phyloP scores from a whole-genome alignment of 92 coral and sea anemone species.

The Palythoa grandis region DNA sequence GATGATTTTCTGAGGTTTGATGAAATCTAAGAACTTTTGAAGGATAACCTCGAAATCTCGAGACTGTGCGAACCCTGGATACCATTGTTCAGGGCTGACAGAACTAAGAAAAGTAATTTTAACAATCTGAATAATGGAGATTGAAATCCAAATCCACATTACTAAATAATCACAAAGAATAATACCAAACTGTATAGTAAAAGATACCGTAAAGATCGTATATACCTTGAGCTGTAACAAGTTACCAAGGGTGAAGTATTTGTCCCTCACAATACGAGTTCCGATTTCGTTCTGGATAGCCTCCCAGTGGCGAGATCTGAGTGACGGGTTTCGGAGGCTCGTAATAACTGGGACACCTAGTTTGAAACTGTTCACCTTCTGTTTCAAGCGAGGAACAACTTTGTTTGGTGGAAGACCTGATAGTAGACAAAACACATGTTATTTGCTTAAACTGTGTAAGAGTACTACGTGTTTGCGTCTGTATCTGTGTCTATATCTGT shows the following conservation, averaged over 20 bases:
- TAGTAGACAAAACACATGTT: not conserved
- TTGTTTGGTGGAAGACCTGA: constrained; percentile 94
- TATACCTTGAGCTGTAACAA: constrained; percentile 83
- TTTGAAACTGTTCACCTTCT: constrained; percentile 87
- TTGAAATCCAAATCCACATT: no score
- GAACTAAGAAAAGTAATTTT: no score
- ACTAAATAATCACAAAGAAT: no score
- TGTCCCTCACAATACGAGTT: constrained; percentile 84
- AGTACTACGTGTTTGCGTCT: not conserved
- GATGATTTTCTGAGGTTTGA: no score
- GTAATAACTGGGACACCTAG: constrained; percentile 95
- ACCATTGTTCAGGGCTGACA: no score
- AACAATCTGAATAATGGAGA: no score
- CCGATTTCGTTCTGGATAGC: constrained; percentile 84
- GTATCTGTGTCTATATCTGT: no score
- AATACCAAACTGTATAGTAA: not conserved
- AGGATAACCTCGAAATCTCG: no score
- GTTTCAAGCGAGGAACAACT: constrained; percentile 84
- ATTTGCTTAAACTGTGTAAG: not conserved
- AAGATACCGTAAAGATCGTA: not conserved
- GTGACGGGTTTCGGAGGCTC: constrained; percentile 91
- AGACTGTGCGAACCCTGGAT: no score
- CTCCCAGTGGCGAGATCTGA: constrained; percentile 95
- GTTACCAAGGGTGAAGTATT: constrained; percentile 87
- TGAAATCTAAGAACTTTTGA: no score